A percentile compares a stretch with the other conserved stretches of the same genome.
phyloP scores from a whole-genome alignment of 2,797 vertebrate genomes.

The Taeniopygia guttata region DNA sequence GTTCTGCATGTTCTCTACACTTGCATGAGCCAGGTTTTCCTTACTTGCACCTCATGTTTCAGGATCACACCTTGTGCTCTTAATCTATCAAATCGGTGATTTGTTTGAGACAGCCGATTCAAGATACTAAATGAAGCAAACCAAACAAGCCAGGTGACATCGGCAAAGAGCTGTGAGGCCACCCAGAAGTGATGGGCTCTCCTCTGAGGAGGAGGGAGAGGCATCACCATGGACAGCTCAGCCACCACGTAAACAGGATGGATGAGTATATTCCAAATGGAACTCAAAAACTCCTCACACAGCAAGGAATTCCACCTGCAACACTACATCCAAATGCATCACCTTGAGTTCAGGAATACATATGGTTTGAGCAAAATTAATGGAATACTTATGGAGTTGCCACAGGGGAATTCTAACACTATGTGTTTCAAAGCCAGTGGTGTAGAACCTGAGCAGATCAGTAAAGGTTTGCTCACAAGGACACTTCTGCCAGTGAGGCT shows the following conservation, averaged over 20 bases:
- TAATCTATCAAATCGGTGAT: not conserved
- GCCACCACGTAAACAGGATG: not conserved
- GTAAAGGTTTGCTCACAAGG: not conserved
- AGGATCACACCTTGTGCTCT: not conserved
- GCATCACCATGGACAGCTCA: slow-evolving; percentile 65
- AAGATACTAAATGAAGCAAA: not conserved
- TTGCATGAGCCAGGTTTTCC: not conserved
- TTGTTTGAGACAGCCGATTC: not conserved
- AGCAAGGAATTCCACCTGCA: not conserved
- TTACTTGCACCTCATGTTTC: not conserved
- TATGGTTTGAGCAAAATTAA: not conserved
- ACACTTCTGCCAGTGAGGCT: not conserved
- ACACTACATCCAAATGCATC: not conserved
- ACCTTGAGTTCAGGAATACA: not conserved
- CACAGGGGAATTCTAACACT: not conserved
- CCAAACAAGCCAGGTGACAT: not conserved
- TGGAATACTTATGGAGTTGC: not conserved
- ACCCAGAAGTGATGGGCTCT: not conserved
- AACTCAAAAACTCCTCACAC: not conserved
- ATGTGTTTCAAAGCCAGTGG: not conserved
- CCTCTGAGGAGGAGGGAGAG: not conserved
- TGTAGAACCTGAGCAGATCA: not conserved
- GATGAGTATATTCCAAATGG: not conserved
- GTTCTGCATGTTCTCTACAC: not conserved
- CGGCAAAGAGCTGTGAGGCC: not conserved